phyloP scores from a whole-genome alignment of 2,113 vertebrate species.

The Motacilla alba region DNA sequence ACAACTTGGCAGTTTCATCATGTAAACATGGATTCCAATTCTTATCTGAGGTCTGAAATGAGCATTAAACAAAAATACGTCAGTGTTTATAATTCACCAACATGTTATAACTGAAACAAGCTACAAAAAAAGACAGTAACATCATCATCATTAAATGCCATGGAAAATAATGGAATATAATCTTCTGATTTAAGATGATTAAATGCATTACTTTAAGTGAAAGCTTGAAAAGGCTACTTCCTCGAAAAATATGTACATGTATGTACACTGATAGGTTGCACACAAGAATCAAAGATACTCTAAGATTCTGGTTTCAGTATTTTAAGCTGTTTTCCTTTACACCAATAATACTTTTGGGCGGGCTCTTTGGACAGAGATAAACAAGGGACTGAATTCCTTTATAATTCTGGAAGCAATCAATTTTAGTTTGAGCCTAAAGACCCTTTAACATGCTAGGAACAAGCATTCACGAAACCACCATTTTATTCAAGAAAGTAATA shows the following conservation, averaged over 20 bases:
- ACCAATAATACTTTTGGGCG: not conserved
- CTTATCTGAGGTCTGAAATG: conserved; percentile 86
- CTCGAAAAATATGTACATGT: fast-evolving
- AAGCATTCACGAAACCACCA: not conserved
- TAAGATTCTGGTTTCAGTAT: not conserved
- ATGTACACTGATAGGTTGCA: not conserved
- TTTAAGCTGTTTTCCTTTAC: not conserved
- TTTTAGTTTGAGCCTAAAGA: not conserved
- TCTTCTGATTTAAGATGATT: not conserved
- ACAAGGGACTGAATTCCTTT: not conserved
- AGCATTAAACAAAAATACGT: not conserved
- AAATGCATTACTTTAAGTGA: not conserved
- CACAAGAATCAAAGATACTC: not conserved
- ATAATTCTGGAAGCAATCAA: not conserved
- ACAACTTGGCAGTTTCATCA: conserved; percentile 89
- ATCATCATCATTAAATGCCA: not conserved
- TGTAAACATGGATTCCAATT: conserved; percentile 92
- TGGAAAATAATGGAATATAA: not conserved
- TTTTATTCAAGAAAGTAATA: not conserved
- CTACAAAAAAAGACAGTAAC: not conserved
- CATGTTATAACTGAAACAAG: not conserved
- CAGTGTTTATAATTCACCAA: not conserved
- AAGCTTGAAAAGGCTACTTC: not conserved
- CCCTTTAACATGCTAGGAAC: not conserved
- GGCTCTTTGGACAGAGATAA: not conserved